These are phyloP conservation scores for Triplophysa yarkandensis DNA, from an alignment of 2,797 vertebrate species.

Conservation along the genomic window DNA sequence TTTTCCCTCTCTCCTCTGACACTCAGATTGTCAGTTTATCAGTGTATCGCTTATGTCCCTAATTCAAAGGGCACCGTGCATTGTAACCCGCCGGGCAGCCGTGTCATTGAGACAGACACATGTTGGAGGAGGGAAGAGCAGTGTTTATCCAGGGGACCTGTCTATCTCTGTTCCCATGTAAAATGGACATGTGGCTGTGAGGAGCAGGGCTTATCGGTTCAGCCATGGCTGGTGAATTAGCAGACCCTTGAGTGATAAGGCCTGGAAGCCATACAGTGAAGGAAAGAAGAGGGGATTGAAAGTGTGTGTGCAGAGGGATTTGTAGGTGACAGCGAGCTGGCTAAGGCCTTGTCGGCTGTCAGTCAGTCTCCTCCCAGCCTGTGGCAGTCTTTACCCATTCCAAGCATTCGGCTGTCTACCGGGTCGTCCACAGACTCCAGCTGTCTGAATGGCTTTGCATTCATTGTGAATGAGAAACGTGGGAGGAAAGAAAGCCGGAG, in stretches of 20 bases:
- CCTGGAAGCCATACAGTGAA: slow-evolving; percentile 77
- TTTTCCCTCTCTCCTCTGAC: slow-evolving; percentile 31
- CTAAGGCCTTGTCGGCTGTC: slow-evolving; percentile 74
- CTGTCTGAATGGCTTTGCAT: slow-evolving; percentile 79
- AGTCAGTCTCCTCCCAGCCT: slow-evolving; percentile 73
- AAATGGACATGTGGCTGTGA: slow-evolving; percentile 58
- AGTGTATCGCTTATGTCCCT: slow-evolving; percentile 73
- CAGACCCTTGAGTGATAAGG: slow-evolving; percentile 86
- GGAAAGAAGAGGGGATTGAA: slow-evolving; percentile 42
- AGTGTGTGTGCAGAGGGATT: slow-evolving; percentile 36
- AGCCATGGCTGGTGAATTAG: slow-evolving; percentile 87
- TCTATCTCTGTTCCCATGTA: slow-evolving; percentile 68
- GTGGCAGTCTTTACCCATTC: slow-evolving; percentile 81
- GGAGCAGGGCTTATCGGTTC: slow-evolving; percentile 79
- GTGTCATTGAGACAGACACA: slow-evolving; percentile 78
- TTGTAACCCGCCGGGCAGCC: slow-evolving; percentile 68
- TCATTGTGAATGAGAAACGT: slow-evolving; percentile 74
- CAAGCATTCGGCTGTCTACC: slow-evolving; percentile 71
- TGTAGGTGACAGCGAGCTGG: slow-evolving; percentile 72
- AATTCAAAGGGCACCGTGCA: slow-evolving; percentile 75
- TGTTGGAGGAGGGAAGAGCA: slow-evolving; percentile 70
- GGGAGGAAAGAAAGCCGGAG: slow-evolving; percentile 2
- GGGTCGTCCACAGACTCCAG: slow-evolving; percentile 78
- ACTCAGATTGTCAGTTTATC: slow-evolving; percentile 73
- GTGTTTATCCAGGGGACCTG: slow-evolving; percentile 71